A percentile compares a stretch with the other conserved stretches of the same genome.
Evolutionary conservation across 2,888 invertebrate genomes (phyloP).

Genomic region (Epinotia brunnichana): DNA sequence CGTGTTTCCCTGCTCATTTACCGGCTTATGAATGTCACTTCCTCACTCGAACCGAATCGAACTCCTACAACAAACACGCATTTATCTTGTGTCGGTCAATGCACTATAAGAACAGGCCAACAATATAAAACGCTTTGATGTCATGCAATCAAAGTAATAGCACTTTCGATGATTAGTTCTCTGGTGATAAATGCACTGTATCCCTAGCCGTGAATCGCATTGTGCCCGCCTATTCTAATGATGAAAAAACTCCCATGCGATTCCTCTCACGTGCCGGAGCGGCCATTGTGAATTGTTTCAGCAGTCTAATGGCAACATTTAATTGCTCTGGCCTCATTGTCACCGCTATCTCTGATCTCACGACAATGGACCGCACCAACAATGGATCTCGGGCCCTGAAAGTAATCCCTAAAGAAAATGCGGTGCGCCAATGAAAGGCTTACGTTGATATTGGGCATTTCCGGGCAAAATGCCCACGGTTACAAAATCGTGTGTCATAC

Average conservation of each 20-base stretch:
- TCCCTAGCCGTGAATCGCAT: slow-evolving; percentile 54
- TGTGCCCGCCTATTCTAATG: slow-evolving; percentile 56
- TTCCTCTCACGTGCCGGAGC: slow-evolving; percentile 71
- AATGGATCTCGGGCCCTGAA: slow-evolving; percentile 52
- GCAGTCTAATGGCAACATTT: slow-evolving; percentile 68
- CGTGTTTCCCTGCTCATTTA: slow-evolving; percentile 52
- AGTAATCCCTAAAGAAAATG: slow-evolving; percentile 52
- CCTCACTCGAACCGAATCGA: slow-evolving; percentile 21
- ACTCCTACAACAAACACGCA: slow-evolving; percentile 44
- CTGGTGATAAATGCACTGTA: slow-evolving; percentile 51
- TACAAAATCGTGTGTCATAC: slow-evolving; percentile 25
- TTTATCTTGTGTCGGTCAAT: slow-evolving; percentile 43
- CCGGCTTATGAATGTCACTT: slow-evolving; percentile 48
- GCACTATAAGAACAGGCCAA: slow-evolving; percentile 30
- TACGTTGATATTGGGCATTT: slow-evolving; percentile 44
- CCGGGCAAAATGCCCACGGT: slow-evolving; percentile 10
- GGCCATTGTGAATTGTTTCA: slow-evolving; percentile 74
- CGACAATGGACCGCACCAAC: slow-evolving; percentile 57
- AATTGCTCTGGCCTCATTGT: slow-evolving; percentile 76
- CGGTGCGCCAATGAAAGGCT: slow-evolving; percentile 44
- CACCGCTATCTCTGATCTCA: slow-evolving; percentile 72
- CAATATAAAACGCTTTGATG: slow-evolving; percentile 39
- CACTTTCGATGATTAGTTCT: slow-evolving; percentile 54
- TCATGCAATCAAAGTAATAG: slow-evolving; percentile 50
- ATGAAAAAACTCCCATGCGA: slow-evolving; percentile 73